A percentile compares a stretch with the other conserved stretches of the same genome.
phyloP scores from a whole-genome alignment of 2,113 vertebrate species.

The Syngnathus floridae region DNA sequence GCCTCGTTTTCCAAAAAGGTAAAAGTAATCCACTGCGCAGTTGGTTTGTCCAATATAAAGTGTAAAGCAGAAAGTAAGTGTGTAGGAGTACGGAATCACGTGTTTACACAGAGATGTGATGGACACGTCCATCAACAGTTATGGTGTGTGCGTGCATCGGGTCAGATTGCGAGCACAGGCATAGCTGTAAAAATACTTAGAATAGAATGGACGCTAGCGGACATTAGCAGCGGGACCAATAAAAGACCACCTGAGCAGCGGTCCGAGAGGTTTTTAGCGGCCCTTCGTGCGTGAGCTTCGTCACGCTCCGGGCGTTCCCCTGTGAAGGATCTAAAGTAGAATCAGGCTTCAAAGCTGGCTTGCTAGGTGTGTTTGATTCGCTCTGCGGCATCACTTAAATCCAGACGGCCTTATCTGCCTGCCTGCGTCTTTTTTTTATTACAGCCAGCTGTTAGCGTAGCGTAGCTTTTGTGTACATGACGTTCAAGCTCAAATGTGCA shows the following conservation, averaged over 20 bases:
- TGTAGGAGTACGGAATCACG: not conserved
- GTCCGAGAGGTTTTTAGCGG: not conserved
- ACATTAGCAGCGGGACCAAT: constrained; percentile 35
- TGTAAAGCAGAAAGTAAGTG: not conserved
- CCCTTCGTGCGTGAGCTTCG: constrained; percentile 3
- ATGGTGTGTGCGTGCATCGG: constrained; percentile 17
- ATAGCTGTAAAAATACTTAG: constrained; percentile 45
- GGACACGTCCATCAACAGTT: constrained; percentile 27
- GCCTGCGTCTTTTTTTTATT: not conserved
- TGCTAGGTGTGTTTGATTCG: constrained; percentile 7
- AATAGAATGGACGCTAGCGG: constrained; percentile 41
- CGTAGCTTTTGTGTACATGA: not conserved
- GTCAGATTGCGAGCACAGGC: constrained; percentile 28
- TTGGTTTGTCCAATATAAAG: not conserved
- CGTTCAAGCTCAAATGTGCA: not conserved
- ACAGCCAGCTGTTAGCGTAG: not conserved
- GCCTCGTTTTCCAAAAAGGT: no score
- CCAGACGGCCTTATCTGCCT: not conserved
- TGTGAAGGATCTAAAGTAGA: constrained; percentile 2
- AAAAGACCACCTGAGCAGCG: constrained; percentile 24
- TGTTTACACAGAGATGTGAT: constrained; percentile 11
- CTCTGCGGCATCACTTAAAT: not conserved
- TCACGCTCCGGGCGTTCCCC: constrained; percentile 5
- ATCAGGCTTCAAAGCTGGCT: constrained; percentile 6
- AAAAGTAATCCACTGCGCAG: no score